Evolutionary conservation across 2,113 vertebrate species (phyloP).

Genomic region (Ctenodactylus gundi): DNA sequence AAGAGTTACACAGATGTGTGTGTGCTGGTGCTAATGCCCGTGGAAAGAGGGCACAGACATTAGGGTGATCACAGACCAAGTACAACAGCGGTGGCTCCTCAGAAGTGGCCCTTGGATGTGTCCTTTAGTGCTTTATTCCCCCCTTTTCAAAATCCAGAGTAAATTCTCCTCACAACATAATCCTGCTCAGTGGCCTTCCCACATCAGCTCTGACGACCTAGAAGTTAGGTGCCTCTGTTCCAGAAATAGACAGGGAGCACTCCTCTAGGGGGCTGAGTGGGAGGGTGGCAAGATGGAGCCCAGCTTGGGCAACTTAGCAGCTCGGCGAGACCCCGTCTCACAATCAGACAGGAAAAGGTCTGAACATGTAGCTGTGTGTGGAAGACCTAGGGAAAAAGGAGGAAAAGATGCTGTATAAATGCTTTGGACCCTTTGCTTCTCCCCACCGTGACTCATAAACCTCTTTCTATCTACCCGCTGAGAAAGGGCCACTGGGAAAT

Average conservation of each 20-base stretch:
- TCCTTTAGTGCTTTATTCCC: too few relatives aligned
- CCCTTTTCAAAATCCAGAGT: constrained; percentile 8
- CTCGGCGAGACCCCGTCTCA: background rate
- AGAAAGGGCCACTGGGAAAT: background rate
- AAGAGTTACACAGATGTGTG: background rate
- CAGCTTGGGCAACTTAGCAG: background rate
- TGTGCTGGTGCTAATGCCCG: background rate
- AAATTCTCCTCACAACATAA: background rate
- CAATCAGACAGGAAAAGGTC: background rate
- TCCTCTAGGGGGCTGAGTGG: background rate
- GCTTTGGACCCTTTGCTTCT: background rate
- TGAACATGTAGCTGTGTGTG: background rate
- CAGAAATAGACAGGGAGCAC: background rate
- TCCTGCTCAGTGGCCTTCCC: background rate
- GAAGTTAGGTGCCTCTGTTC: background rate
- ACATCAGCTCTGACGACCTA: background rate
- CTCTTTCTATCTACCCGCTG: background rate
- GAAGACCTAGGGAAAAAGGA: background rate
- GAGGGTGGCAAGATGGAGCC: background rate
- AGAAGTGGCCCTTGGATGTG: too few relatives aligned
- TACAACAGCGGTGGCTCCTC: too few relatives aligned
- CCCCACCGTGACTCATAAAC: background rate
- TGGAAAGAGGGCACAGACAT: background rate
- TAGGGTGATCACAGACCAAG: background rate
- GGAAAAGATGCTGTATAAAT: background rate